phyloP scores from a whole-genome alignment of 1,140 invertebrate species.

The Eupristina koningsbergeri region DNA sequence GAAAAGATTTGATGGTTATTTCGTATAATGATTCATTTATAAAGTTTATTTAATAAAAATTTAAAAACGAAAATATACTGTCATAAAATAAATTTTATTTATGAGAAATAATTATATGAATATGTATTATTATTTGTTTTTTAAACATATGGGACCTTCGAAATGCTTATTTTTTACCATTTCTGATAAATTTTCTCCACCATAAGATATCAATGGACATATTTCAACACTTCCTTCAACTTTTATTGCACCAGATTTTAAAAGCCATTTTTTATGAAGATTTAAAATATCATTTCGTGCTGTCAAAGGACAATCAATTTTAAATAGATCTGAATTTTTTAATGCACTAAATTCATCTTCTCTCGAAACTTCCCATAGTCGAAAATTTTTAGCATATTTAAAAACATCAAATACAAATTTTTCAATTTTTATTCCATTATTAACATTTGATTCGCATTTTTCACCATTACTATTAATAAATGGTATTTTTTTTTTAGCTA shows the following conservation, averaged over 20 bases:
- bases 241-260: constrained; percentile 85
- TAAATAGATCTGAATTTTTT: constrained; percentile 91
- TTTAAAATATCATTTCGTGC: constrained; percentile 84
- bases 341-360: constrained; percentile 97
- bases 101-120: not conserved
- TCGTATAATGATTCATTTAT: no score
- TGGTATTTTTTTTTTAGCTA: constrained; percentile 98
- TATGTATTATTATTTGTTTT: not conserved
- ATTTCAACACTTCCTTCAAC: constrained; percentile 86
- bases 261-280: constrained; percentile 88
- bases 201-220: constrained; percentile 92
- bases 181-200: constrained; percentile 85
- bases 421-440: constrained; percentile 98
- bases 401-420: constrained; percentile 99
- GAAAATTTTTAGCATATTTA: constrained; percentile 91
- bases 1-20: no score
- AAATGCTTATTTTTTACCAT: constrained; percentile 81
- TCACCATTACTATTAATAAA: constrained; percentile 84
- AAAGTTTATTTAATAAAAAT: no score
- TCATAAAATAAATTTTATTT: not conserved
- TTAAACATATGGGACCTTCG: constrained; percentile 73
- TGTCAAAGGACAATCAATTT: constrained; percentile 89
- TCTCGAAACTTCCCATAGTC: constrained; percentile 93
- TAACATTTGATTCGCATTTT: constrained; percentile 82
- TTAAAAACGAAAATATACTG: not conserved